phyloP scores from a whole-genome alignment of 2,888 invertebrate species.

The Diadegma fenestrale region DNA sequence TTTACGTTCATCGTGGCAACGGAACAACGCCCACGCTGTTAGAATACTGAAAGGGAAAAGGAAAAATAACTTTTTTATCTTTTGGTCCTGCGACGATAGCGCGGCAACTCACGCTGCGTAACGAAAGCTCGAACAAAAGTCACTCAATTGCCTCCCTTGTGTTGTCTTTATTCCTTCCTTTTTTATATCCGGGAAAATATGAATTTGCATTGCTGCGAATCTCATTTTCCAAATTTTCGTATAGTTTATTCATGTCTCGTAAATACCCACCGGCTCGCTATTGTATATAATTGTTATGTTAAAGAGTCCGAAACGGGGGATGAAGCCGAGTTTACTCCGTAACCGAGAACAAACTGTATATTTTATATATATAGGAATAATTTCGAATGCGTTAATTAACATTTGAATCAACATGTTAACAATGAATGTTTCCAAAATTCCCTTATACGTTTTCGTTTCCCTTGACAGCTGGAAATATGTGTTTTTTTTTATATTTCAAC shows the following conservation, averaged over 20 bases:
- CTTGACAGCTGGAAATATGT: neutral
- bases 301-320: neutral
- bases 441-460: constrained; percentile 2
- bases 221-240: constrained; percentile 42
- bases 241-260: constrained; percentile 41
- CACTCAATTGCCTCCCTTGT: constrained; percentile 11
- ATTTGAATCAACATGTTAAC: constrained; percentile 38
- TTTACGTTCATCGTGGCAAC: constrained; percentile 59
- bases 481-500: neutral
- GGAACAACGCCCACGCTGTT: constrained; percentile 41
- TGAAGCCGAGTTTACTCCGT: neutral
- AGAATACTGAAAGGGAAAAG: constrained; percentile 47
- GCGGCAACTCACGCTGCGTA: constrained; percentile 50
- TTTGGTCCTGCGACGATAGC: constrained; percentile 38
- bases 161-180: constrained; percentile 27
- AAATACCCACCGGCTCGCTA: neutral
- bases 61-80: constrained; percentile 37
- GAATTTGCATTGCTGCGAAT: constrained; percentile 56
- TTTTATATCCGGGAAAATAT: constrained; percentile 30
- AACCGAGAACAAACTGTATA: constrained; percentile 27
- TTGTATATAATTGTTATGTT: constrained; percentile 32
- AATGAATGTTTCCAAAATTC: constrained; percentile 9
- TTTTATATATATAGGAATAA: constrained; percentile 20
- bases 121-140: constrained; percentile 48
- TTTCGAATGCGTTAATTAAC: constrained; percentile 29